phyloP scores from a whole-genome alignment of 2,888 invertebrate species.

The Sarcophaga variegata region DNA sequence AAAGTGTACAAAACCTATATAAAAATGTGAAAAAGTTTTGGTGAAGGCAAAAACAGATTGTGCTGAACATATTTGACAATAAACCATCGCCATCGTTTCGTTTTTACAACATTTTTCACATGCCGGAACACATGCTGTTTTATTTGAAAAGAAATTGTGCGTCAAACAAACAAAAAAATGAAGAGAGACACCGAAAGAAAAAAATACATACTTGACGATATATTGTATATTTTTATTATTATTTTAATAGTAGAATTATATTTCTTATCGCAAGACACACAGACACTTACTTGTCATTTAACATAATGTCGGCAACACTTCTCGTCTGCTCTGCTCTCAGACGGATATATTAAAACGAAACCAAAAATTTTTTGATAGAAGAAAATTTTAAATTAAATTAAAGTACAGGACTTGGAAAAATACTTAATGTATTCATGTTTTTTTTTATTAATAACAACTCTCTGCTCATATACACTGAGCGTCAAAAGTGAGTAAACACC shows the following conservation, averaged over 20 bases:
- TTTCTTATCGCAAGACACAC: constrained; percentile 69
- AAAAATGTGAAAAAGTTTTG: constrained; percentile 1
- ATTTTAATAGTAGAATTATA: constrained; percentile 61
- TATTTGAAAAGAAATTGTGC: constrained; percentile 73
- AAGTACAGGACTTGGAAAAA: background rate
- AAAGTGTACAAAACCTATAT: background rate
- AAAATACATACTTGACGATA: constrained; percentile 12
- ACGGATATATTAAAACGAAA: background rate
- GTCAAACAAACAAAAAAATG: constrained; percentile 23
- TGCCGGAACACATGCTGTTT: constrained; percentile 81
- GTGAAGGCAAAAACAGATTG: constrained; percentile 64
- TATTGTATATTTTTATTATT: constrained; percentile 65
- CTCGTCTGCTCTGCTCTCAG: background rate
- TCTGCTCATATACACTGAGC: no score
- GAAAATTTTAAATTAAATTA: background rate
- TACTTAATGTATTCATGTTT: background rate
- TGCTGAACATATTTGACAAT: constrained; percentile 64
- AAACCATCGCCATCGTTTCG: constrained; percentile 50
- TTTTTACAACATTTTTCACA: constrained; percentile 73
- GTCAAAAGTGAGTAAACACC: no score
- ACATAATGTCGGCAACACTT: constrained; percentile 71
- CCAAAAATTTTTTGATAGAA: background rate
- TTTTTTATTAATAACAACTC: no score
- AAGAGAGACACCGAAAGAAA: no score
- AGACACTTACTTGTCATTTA: constrained; percentile 56